Percentiles rank a stretch among this genome's conserved stretches.
Evolutionary conservation across 2,797 vertebrate species (phyloP).

Genomic region (Triplophysa yarkandensis): DNA sequence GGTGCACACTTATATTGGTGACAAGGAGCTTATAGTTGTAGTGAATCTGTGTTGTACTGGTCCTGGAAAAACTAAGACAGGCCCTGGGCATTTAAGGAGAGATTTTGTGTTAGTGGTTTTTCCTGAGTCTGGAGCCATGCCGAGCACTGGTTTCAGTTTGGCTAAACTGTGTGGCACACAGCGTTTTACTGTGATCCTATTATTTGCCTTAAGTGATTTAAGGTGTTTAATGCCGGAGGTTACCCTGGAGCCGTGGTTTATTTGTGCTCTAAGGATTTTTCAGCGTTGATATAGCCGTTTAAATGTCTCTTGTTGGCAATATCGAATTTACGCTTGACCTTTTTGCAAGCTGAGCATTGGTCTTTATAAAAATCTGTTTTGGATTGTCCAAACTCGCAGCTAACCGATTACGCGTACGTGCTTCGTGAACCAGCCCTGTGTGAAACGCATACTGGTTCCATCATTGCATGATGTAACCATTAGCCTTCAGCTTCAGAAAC

Average conservation of each 20-base stretch:
- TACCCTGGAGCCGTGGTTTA: constrained; percentile 4
- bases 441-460: constrained; percentile 10
- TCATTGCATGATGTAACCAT: constrained; percentile 18
- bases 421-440: not conserved
- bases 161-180: constrained; percentile 14
- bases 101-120: constrained; percentile 47
- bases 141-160: constrained; percentile 3
- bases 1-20: not conserved
- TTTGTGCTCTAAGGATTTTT: constrained; percentile 32
- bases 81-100: constrained; percentile 24
- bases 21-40: constrained; percentile 1
- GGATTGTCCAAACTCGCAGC: not conserved
- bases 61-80: constrained; percentile 30
- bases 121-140: constrained; percentile 1
- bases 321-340: constrained; percentile 13
- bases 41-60: constrained; percentile 17
- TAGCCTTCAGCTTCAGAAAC: constrained; percentile 22
- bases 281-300: constrained; percentile 18
- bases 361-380: not conserved
- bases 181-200: constrained; percentile 14
- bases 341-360: not conserved
- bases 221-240: constrained; percentile 26
- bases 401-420: not conserved
- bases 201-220: constrained; percentile 22
- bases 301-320: constrained; percentile 3